Percentiles rank a stretch among this genome's conserved stretches.
phyloP scores from a whole-genome alignment of 2,113 vertebrate species.

The Nothocercus julius region DNA sequence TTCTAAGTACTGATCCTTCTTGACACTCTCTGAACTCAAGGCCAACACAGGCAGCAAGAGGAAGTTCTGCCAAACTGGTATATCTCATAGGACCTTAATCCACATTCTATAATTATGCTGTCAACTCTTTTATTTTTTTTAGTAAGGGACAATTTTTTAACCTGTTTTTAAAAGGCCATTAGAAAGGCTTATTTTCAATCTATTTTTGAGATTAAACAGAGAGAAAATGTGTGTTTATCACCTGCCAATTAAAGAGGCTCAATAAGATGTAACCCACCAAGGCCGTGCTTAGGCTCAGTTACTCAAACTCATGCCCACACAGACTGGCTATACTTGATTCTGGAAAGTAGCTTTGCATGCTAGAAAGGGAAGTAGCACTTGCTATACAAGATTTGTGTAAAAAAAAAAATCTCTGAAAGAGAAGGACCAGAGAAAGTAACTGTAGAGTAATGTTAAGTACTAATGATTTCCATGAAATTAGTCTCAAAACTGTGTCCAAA shows the following conservation, averaged over 20 bases:
- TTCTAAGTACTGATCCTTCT: neutral
- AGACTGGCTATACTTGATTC: neutral
- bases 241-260: neutral
- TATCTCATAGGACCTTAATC: neutral
- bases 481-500: neutral
- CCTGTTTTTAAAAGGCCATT: neutral
- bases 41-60: neutral
- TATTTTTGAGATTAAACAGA: neutral
- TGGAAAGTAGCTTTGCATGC: neutral
- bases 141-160: neutral
- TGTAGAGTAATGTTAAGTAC: neutral
- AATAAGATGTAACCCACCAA: neutral
- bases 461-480: neutral
- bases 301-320: neutral
- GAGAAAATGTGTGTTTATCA: neutral
- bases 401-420: neutral
- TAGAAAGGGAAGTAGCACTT: neutral
- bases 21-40: neutral
- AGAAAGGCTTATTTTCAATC: neutral
- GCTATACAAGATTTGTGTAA: neutral
- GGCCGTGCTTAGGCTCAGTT: neutral
- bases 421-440: neutral
- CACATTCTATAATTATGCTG: neutral
- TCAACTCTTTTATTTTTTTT: neutral
- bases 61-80: neutral